Conservation (phyloP, 92 coral and sea anemone genomes). For the Porites evermanni region DNA sequence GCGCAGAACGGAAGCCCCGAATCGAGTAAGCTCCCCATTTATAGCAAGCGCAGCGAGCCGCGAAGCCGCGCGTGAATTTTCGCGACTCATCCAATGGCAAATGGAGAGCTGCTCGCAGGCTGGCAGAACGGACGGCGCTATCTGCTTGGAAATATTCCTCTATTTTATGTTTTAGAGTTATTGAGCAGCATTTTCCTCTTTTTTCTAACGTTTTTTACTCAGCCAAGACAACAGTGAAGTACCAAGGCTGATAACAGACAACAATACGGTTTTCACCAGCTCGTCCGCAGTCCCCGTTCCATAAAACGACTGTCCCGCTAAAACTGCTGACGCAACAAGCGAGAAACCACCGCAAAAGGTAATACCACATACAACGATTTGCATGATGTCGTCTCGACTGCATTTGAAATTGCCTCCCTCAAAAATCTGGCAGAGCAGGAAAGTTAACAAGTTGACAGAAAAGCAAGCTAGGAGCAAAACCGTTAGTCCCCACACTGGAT, state of each 20-base stretch:
- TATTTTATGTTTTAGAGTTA: background rate
- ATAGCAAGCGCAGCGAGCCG: no score
- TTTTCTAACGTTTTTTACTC: no score
- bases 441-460: background rate
- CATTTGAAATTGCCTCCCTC: background rate
- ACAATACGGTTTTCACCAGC: background rate
- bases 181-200: no score
- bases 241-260: background rate
- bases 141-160: background rate
- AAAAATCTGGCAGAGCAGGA: background rate
- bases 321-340: background rate
- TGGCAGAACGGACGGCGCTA: background rate
- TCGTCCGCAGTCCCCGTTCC: constrained; percentile 7
- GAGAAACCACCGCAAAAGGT: background rate
- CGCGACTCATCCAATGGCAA: no score
- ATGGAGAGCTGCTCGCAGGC: background rate
- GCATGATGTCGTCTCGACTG: no score
- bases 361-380: background rate
- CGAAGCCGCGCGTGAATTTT: no score
- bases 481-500: background rate
- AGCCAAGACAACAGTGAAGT: background rate
- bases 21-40: no score
- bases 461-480: background rate
- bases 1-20: no score
- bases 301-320: constrained; percentile 2